Evolutionary conservation across 2,113 vertebrate species (phyloP).

Genomic region (Arothron firmamentum): DNA sequence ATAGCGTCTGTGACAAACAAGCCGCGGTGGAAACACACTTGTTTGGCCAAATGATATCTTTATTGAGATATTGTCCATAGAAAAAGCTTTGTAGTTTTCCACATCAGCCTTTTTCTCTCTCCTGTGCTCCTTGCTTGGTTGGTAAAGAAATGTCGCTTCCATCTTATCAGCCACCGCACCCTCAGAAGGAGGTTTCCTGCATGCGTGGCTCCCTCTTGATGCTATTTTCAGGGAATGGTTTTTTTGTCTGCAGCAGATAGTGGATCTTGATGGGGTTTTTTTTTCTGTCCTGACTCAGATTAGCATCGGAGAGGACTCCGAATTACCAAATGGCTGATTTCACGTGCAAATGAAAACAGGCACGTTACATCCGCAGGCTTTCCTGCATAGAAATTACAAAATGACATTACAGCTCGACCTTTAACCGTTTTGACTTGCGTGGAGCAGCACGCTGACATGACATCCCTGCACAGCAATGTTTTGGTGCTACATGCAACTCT

Average conservation of each 20-base stretch:
- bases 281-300: conserved; percentile 36
- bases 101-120: neutral
- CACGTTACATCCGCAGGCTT: neutral
- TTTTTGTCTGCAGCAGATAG: conserved; percentile 62
- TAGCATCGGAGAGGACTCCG: conserved; percentile 14
- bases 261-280: conserved; percentile 42
- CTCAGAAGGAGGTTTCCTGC: conserved; percentile 67
- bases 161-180: conserved; percentile 67
- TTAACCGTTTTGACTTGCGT: no score
- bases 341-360: conserved; percentile 6
- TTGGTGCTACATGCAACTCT: no score
- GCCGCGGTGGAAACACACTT: conserved; percentile 13
- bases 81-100: conserved; percentile 10
- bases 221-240: conserved; percentile 69
- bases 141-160: conserved; percentile 50
- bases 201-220: conserved; percentile 54
- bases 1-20: conserved; percentile 24
- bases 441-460: no score
- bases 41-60: no score
- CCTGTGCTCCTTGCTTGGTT: conserved; percentile 27
- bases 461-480: no score
- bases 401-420: no score
- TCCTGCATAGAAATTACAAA: no score
- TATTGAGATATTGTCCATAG: neutral
- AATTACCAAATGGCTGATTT: conserved; percentile 29